Percentiles rank a stretch among this genome's conserved stretches.
phyloP scores from a whole-genome alignment of 2,888 invertebrate species.

The Cryptus armator region DNA sequence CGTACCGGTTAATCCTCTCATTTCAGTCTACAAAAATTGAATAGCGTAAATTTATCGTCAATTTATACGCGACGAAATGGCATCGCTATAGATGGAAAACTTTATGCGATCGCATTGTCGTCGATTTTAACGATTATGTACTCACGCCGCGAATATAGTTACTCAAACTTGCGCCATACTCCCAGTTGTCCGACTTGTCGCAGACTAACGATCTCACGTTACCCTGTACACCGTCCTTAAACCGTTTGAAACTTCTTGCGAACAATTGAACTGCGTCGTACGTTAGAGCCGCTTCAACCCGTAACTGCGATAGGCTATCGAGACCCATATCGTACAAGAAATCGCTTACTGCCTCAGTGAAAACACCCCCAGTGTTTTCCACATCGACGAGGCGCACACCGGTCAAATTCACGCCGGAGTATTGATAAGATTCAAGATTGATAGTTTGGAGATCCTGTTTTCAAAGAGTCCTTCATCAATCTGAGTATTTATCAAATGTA shows the following conservation, averaged over 20 bases:
- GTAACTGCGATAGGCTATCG: conserved; percentile 80
- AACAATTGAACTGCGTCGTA: conserved; percentile 94
- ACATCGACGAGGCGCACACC: conserved; percentile 90
- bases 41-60: neutral
- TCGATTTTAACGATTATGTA: conserved; percentile 64
- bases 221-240: conserved; percentile 86
- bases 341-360: conserved; percentile 81
- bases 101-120: neutral
- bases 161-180: conserved; percentile 92
- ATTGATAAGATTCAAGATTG: conserved; percentile 91
- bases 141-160: conserved; percentile 93
- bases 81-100: neutral
- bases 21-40: conserved; percentile 86
- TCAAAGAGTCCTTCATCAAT: conserved; percentile 86
- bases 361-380: conserved; percentile 84
- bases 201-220: conserved; percentile 87
- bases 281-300: conserved; percentile 92
- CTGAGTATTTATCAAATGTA: neutral
- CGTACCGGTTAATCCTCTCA: conserved; percentile 91
- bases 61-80: neutral
- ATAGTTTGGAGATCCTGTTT: conserved; percentile 92
- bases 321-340: conserved; percentile 72
- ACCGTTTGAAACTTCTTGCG: conserved; percentile 90
- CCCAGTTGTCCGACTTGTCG: conserved; percentile 89
- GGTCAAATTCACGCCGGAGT: conserved; percentile 94